Conservation (phyloP, 2,113 vertebrate species). For the Gasterosteus nipponicus region DNA sequence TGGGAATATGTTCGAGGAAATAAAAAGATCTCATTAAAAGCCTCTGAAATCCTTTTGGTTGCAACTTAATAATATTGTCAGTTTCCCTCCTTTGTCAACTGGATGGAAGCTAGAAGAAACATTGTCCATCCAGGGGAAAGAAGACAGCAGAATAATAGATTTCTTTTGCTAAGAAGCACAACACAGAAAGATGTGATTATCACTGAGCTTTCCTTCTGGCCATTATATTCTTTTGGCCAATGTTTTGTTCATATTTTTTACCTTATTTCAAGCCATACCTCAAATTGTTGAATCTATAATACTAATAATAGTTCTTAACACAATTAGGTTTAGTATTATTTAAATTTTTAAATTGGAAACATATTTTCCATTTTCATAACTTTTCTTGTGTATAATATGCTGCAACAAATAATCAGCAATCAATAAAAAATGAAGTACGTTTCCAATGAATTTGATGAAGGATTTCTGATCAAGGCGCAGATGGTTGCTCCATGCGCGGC, state of each 20-base stretch:
- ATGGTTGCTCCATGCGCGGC: too few species aligned
- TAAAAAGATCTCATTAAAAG: constrained; percentile 3
- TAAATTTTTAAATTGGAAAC: neutral
- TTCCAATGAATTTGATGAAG: too few species aligned
- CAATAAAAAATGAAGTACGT: too few species aligned
- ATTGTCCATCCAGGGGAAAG: neutral
- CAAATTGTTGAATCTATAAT: neutral
- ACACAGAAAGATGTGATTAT: constrained; percentile 7
- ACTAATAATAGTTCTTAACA: neutral
- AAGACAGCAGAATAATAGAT: neutral
- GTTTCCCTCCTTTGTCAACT: neutral
- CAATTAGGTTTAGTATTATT: neutral
- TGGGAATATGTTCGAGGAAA: constrained; percentile 13
- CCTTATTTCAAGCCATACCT: neutral
- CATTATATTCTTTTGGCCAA: neutral
- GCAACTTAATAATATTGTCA: neutral
- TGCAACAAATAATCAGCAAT: too few species aligned
- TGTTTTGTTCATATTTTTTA: neutral
- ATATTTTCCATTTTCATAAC: neutral
- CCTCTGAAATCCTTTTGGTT: neutral
- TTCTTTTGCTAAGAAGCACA: neutral
- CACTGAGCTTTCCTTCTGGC: neutral
- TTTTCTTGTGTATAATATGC: neutral
- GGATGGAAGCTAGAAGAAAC: constrained; percentile 6
- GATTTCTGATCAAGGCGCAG: too few species aligned